Evolutionary conservation across 2,113 vertebrate genomes (phyloP).

Genomic region (Thymallus thymallus): DNA sequence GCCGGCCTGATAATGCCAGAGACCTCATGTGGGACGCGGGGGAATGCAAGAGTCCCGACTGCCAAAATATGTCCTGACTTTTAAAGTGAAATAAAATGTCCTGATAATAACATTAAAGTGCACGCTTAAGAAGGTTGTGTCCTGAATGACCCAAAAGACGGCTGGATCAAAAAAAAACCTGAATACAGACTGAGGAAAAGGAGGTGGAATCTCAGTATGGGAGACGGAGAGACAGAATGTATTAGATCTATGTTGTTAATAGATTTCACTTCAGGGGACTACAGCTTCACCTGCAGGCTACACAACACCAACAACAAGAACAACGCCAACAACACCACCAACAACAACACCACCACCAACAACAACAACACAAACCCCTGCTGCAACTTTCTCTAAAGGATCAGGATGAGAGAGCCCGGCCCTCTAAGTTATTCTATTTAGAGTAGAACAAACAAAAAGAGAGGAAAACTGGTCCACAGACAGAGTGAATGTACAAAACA

Average conservation of each 20-base stretch:
- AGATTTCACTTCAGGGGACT: constrained; percentile 55
- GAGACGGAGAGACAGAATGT: constrained; percentile 30
- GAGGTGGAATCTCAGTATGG: constrained; percentile 16
- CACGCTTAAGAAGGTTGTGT: constrained; percentile 43
- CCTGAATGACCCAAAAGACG: constrained; percentile 24
- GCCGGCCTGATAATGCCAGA: constrained; percentile 55
- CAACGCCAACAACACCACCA: no score
- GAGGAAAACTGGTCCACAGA: constrained; percentile 61
- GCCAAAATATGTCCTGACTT: constrained; percentile 60
- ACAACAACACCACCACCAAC: constrained; percentile 62
- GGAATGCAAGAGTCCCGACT: constrained; percentile 21
- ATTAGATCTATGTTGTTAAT: constrained; percentile 47
- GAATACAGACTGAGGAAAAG: constrained; percentile 40
- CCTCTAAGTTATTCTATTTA: constrained; percentile 59
- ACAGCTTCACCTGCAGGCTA: no score
- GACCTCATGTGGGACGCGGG: constrained; percentile 43
- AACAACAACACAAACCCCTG: no score
- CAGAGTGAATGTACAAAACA: constrained; percentile 68
- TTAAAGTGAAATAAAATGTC: constrained; percentile 65
- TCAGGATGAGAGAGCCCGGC: constrained; percentile 41
- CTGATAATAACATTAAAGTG: constrained; percentile 61
- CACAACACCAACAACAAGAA: constrained; percentile 5
- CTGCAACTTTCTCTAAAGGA: constrained; percentile 55
- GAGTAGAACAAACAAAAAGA: constrained; percentile 57
- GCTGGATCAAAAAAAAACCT: constrained; percentile 44